Base-by-base conservation (phyloP, 2,113 vertebrate species). In the Ranitomeya variabilis region DNA sequence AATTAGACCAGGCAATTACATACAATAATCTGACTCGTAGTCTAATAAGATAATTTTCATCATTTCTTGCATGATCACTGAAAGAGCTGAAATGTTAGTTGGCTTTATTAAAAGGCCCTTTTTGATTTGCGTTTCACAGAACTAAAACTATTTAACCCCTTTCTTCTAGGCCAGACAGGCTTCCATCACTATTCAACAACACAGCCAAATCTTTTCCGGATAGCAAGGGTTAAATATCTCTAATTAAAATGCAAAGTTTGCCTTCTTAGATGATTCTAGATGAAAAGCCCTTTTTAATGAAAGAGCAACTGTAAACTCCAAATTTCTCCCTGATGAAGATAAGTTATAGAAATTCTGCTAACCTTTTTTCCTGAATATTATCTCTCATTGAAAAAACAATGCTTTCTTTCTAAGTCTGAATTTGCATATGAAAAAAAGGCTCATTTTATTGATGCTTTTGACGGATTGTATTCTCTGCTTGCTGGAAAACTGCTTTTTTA, bases 351-450 rank as follows among this genome's bases (percentile, higher is more conserved):
- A 96, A 95, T 94, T 93, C 90, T 64, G 86, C 87, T 95, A 96
- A 96, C 95, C 95, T 96, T 95, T 95, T 83, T 84, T 92, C 92
- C 91, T 94, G 94, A 95, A 96, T 95, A 95, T 95, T 95, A 96
- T 96, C 95, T 95, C 94, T 95, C 84, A 94, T 96, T 95, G 94
- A 95, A 95, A 84, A 96, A 95, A 95, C 95, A 96, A 95, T 96
- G 93, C 92, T 92, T 94, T 92, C 90, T 94, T 94, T 89, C 83
- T 91, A 94, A 94, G 91, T 90, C 91, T 78, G 69, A 66, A 96
- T 96, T 96, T 95, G 91, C 95, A 95, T 95, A 95, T 95, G 95
- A 96, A 96, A 95, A 45, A 96, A 93, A 89, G 80, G 26, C 91
- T 91, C 93, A 91, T 95, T 95, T 95, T 93, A 89, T 92, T 94